These are phyloP conservation scores for Macrocentrus cingulum DNA, from an alignment of 1,140 invertebrate genomes.

Conservation along the genomic window DNA sequence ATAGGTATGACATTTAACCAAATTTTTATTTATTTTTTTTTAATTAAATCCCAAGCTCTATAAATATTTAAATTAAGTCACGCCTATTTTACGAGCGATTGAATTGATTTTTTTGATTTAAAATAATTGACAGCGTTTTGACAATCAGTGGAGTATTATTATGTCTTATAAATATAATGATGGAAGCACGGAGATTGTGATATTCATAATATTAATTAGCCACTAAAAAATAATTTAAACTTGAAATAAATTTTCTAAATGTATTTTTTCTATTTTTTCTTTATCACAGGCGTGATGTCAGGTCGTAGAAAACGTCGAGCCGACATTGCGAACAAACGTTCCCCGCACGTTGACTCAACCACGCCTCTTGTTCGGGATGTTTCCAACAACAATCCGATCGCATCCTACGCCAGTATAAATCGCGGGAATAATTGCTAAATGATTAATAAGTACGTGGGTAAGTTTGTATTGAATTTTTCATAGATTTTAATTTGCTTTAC, in stretches of 20 bases:
- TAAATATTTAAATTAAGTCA: no score
- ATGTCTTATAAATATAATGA: background rate
- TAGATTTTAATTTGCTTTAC: no score
- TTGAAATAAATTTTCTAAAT: background rate
- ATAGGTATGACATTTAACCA: slow-evolving; percentile 43
- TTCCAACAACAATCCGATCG: slow-evolving; percentile 46
- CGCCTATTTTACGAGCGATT: background rate
- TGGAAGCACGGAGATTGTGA: background rate
- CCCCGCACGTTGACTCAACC: slow-evolving; percentile 36
- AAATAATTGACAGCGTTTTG: slow-evolving; percentile 29
- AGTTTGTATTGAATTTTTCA: no score
- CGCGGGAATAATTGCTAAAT: background rate
- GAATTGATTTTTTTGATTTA: no score
- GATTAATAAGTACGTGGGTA: no score
- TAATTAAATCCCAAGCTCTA: no score
- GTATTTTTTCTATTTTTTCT: background rate
- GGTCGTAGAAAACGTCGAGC: slow-evolving; percentile 37
- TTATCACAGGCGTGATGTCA: slow-evolving; percentile 54
- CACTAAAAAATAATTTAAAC: no score
- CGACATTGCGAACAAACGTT: slow-evolving; percentile 31
- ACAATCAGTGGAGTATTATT: slow-evolving; percentile 27
- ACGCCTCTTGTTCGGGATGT: slow-evolving; percentile 51
- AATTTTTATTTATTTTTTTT: slow-evolving; percentile 13
- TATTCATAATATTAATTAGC: no score
- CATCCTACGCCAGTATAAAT: slow-evolving; percentile 58